These are phyloP conservation scores for Coregonus ussuriensis DNA, from an alignment of 2,797 vertebrate species.

Conservation along the genomic window DNA sequence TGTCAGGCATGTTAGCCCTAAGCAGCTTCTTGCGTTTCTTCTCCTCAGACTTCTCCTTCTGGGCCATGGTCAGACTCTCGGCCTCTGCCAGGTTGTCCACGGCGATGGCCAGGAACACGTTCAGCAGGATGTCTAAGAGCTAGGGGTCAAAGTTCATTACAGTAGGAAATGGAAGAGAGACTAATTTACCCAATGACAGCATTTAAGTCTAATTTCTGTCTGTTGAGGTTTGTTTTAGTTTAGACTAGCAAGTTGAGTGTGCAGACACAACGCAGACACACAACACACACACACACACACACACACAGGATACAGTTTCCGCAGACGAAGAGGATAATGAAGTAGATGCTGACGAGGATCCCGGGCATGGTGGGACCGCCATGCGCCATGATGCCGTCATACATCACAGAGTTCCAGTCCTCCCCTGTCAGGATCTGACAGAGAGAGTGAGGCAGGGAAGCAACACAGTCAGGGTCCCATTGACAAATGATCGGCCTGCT, in stretches of 20 bases:
- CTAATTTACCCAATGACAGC: neutral
- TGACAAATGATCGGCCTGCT: too few species aligned
- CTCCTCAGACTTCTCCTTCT: constrained; percentile 92
- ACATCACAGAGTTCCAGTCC: constrained; percentile 93
- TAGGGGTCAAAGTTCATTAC: constrained; percentile 44
- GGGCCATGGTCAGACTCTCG: constrained; percentile 89
- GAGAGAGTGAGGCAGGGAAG: neutral
- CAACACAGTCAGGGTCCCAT: too few species aligned
- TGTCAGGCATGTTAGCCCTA: constrained; percentile 82
- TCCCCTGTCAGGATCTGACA: constrained; percentile 77
- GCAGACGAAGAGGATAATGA: constrained; percentile 91
- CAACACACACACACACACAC: constrained; percentile 4
- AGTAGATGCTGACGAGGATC: constrained; percentile 91
- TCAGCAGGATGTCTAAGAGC: constrained; percentile 86
- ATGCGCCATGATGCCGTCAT: constrained; percentile 89
- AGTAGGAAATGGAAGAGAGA: constrained; percentile 21
- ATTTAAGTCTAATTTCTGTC: neutral
- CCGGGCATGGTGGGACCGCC: constrained; percentile 88
- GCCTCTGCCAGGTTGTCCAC: constrained; percentile 94
- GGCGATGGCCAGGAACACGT: constrained; percentile 92
- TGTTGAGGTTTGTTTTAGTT: neutral
- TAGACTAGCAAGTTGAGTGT: neutral
- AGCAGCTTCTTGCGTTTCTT: constrained; percentile 86
- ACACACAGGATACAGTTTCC: constrained; percentile 91
- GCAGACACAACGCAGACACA: neutral